Evolutionary conservation across 2,888 invertebrate genomes (phyloP), one percentile per base, ranked within the genome.

Genomic region (Caenorhabditis wallacei): DNA sequence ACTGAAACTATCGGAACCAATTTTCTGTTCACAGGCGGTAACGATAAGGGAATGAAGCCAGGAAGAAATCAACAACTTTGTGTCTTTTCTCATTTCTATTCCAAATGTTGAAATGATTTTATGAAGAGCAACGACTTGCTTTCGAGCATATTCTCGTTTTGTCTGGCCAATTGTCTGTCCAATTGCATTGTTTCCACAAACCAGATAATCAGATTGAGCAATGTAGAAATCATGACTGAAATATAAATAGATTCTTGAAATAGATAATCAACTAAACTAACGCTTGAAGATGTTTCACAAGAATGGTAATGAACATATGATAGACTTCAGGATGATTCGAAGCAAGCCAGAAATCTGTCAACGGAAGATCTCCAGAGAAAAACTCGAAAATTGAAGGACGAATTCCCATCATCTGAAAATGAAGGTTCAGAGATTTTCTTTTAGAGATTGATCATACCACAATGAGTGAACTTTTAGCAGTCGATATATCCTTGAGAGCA

Each of bases 311-410:
- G 30, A 85, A 63, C 2, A 79, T 11, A 24, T 78, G 79, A 30
- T 80, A 76, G 8, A 84, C 79, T 43, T 63, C 26, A 1, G 85
- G 87, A 68, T 85, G 82, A 26, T 75, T 72, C 0, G 37, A 35
- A 10, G 69, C 71, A 20, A 87, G 80, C 54, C 79, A 69, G 18
- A 40, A 51, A 16, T 80, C 57, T 1, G 74, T 61, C 20, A 85
- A 43, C 11, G 84, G 79, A 13, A 87, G 46, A 59, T 87, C 84
- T 1, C 51, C 18, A 1, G 69, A 43, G 43, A 90, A 78, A 11
- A 89, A 79, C 11, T 86, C 71, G 43, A 88, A 85, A 16, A 89
- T 79, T n/a, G 89, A 84, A 16, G 90, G 90, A 18, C 82, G 69
- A 11, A 89, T 78, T 51, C 89, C 89, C 80, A 86, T 87, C 76